These are phyloP conservation scores for Lucilia cuprina DNA, from an alignment of 1,140 invertebrate genomes.

Conservation along the genomic window DNA sequence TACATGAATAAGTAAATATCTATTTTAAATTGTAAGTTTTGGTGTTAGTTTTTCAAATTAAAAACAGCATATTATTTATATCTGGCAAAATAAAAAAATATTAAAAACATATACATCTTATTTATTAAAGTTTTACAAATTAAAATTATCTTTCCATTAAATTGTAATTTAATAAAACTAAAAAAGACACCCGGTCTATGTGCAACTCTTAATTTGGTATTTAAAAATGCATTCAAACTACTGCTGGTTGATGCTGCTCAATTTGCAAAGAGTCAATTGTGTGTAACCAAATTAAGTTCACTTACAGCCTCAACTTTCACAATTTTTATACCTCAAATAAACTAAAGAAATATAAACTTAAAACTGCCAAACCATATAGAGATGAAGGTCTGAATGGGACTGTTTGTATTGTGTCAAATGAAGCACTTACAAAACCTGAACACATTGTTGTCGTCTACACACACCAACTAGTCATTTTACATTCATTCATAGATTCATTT, in stretches of 20 bases:
- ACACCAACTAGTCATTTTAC: neutral
- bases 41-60: neutral
- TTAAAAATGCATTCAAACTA: neutral
- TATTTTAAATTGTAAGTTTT: no score
- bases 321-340: neutral
- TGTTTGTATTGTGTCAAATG: conserved; percentile 11
- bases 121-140: no score
- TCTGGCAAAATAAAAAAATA: no score
- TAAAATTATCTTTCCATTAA: no score
- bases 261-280: conserved; percentile 41
- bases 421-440: conserved; percentile 9
- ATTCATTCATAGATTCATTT: neutral
- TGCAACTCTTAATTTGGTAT: neutral
- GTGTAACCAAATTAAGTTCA: conserved; percentile 44
- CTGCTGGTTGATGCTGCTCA: neutral
- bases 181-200: no score
- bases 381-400: neutral
- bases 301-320: neutral
- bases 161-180: no score
- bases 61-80: neutral
- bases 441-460: neutral
- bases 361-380: neutral
- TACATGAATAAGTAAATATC: neutral
- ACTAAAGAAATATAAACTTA: neutral
- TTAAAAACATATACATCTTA: no score